Percentiles rank a stretch among this genome's conserved stretches.
phyloP scores from a whole-genome alignment of 1,140 invertebrate species.

The Papilio polytes region DNA sequence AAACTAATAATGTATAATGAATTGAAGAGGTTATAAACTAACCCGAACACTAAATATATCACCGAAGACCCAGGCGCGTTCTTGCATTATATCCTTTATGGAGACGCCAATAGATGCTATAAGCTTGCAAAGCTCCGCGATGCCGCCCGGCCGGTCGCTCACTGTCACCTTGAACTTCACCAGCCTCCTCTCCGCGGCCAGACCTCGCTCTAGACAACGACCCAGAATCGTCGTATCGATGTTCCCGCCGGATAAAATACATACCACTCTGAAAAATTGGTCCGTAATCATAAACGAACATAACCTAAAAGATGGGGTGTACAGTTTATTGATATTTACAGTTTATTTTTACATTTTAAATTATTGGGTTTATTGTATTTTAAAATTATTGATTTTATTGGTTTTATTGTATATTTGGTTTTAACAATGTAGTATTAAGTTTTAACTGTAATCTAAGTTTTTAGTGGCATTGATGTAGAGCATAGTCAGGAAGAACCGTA shows the following conservation, averaged over 20 bases:
- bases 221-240: slow-evolving; percentile 97
- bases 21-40: slow-evolving; percentile 42
- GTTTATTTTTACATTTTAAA: too few relatives aligned
- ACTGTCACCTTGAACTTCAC: slow-evolving; percentile 93
- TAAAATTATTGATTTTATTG: too few relatives aligned
- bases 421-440: too few relatives aligned
- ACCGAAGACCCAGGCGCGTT: slow-evolving; percentile 94
- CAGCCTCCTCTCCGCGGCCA: slow-evolving; percentile 94
- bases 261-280: slow-evolving; percentile 87
- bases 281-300: not conserved
- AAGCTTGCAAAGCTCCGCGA: slow-evolving; percentile 92
- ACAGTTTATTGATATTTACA: too few relatives aligned
- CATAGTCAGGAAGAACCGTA: too few relatives aligned
- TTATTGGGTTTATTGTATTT: too few relatives aligned
- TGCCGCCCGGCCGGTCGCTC: slow-evolving; percentile 93
- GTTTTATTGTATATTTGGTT: too few relatives aligned
- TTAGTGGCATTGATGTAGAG: too few relatives aligned
- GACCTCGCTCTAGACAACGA: slow-evolving; percentile 93
- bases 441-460: too few relatives aligned
- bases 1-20: too few relatives aligned
- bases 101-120: slow-evolving; percentile 92
- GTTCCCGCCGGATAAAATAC: slow-evolving; percentile 95
- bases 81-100: slow-evolving; percentile 97
- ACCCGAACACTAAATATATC: slow-evolving; percentile 94
- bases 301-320: not conserved